Evolutionary conservation across 2,797 vertebrate species (phyloP).

Genomic region (Microtus agrestis): DNA sequence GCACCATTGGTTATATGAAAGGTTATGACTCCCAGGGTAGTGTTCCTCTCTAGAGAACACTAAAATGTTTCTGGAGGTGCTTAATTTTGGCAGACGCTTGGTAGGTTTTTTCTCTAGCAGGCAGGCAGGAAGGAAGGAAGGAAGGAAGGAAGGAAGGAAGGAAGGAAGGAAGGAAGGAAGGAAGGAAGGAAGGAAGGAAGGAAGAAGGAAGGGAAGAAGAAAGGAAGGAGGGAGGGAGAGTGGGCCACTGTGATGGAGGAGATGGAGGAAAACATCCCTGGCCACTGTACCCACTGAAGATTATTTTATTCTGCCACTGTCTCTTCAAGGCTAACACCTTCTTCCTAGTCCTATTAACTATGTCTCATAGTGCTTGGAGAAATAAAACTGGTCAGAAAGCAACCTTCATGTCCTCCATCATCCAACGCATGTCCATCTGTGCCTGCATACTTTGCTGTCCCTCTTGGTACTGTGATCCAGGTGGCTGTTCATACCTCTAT

Average conservation of each 20-base stretch:
- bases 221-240: neutral
- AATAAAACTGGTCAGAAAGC: neutral
- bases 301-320: neutral
- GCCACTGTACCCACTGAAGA: neutral
- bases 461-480: fast-evolving
- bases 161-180: neutral
- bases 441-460: neutral
- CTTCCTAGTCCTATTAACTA: neutral
- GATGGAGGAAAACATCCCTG: neutral
- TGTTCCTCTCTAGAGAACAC: neutral
- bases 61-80: neutral
- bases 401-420: fast-evolving
- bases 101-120: neutral
- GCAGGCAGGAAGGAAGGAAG: neutral
- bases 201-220: neutral
- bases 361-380: neutral
- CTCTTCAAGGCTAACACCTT: neutral
- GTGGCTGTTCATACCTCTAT: neutral
- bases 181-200: neutral
- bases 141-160: neutral
- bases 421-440: neutral
- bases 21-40: neutral
- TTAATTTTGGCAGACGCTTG: neutral
- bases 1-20: neutral
- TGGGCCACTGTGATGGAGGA: too few species aligned